A percentile compares a stretch with the other conserved stretches of the same genome.
These are phyloP conservation scores for Plagiodera versicolora DNA, from an alignment of 2,888 invertebrate species.

Conservation along the genomic window DNA sequence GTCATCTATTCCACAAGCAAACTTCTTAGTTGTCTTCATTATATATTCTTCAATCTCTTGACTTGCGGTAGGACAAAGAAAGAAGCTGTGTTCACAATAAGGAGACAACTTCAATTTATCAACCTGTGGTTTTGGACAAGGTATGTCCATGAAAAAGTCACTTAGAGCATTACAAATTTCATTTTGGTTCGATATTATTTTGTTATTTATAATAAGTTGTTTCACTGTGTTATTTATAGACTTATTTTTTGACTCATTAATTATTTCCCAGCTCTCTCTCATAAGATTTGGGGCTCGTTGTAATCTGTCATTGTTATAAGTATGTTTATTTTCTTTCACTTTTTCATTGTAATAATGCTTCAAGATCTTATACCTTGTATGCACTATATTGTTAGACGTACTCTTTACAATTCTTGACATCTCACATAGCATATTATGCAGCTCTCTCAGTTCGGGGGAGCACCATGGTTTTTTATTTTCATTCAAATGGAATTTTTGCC, in stretches of 20 bases:
- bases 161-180: constrained; percentile 6
- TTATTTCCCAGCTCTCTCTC: constrained; percentile 5
- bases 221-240: constrained; percentile 6
- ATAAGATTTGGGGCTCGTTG: constrained; percentile 9
- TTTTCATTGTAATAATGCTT: constrained; percentile 7
- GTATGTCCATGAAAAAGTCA: constrained; percentile 9
- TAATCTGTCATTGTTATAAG: constrained; percentile 9
- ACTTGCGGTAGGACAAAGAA: constrained; percentile 7
- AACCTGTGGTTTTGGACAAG: constrained; percentile 6
- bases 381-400: constrained; percentile 1
- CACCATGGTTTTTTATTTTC: constrained; percentile 3
- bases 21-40: constrained; percentile 5
- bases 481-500: constrained; percentile 1
- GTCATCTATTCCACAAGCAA: constrained; percentile 7
- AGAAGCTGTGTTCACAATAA: constrained; percentile 5
- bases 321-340: constrained; percentile 4
- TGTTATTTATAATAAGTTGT: constrained; percentile 9
- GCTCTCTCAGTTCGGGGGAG: neutral
- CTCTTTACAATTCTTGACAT: constrained; percentile 6
- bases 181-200: constrained; percentile 8
- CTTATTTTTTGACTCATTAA: constrained; percentile 3
- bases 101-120: constrained; percentile 3
- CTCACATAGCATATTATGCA: neutral
- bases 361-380: constrained; percentile 5
- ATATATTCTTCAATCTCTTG: constrained; percentile 5